Evolutionary conservation across 2,888 invertebrate species (phyloP).

Genomic region (Ichneumoninae sp.): DNA sequence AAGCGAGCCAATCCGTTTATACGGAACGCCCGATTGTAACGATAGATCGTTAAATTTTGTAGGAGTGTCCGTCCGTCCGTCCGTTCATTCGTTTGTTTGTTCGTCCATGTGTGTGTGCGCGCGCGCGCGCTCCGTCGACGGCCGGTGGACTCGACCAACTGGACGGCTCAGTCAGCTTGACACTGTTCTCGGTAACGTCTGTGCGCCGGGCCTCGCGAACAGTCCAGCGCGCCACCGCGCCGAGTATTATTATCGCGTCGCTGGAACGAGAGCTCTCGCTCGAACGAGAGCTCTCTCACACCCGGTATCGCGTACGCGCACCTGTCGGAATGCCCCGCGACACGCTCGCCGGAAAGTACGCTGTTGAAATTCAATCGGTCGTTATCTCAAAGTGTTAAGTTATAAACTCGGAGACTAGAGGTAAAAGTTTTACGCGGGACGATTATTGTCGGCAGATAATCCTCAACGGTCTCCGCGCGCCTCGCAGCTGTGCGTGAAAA

Average conservation of each 20-base stretch:
- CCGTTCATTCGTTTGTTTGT: conserved; percentile 27
- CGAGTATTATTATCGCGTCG: conserved; percentile 27
- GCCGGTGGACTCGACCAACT: conserved; percentile 52
- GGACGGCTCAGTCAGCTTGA: conserved; percentile 62
- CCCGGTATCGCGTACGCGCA: conserved; percentile 36
- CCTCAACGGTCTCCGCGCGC: too few species aligned
- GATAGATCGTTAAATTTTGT: conserved; percentile 51
- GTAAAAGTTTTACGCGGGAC: background rate
- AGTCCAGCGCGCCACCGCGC: conserved; percentile 13
- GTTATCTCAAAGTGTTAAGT: conserved; percentile 30
- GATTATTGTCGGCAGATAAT: background rate
- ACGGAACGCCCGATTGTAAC: conserved; percentile 3
- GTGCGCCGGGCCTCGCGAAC: conserved; percentile 36
- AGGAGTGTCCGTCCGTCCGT: conserved; percentile 17
- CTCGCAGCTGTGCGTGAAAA: too few species aligned
- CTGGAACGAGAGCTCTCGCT: conserved; percentile 31
- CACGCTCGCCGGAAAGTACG: conserved; percentile 22
- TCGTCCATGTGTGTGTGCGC: background rate
- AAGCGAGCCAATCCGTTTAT: conserved; percentile 6
- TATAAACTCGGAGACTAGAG: background rate
- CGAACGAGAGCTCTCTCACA: background rate
- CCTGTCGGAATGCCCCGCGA: conserved; percentile 60
- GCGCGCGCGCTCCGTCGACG: background rate
- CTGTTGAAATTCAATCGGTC: conserved; percentile 62
- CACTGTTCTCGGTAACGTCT: conserved; percentile 64